Evolutionary conservation across 2,113 vertebrate species (phyloP), one percentile per base, ranked within the genome.

Genomic region (Balaeniceps rex): DNA sequence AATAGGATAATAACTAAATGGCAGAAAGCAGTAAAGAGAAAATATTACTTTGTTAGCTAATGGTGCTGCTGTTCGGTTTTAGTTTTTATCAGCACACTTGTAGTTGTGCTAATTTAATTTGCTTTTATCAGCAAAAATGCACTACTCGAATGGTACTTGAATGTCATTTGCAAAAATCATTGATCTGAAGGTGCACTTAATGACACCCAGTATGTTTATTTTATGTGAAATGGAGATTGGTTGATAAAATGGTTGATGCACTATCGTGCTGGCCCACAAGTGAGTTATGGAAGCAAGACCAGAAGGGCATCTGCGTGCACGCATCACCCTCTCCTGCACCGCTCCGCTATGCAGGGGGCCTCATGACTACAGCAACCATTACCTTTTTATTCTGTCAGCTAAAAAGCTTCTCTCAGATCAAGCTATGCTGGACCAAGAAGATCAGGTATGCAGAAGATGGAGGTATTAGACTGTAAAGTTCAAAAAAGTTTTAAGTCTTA

Each of bases 1-100:
- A 98, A 98, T 98, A 98, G 98, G 98, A 98, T 99, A 98, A 99
- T 98, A 98, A 99, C 98, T 98, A 99, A 99, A 98, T 98, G 98
- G 98, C 97, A 98, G 96, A 97, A 98, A 91, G 98, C 97, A 98
- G 97, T 98, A 98, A 99, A 98, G 98, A 98, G 97, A 98, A 98
- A 98, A 98, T 98, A 98, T 98, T 98, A 98, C 98, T 98, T 98
- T 98, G 97, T 98, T 98, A 98, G 98, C 98, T 98, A 98, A 98
- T 98, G 98, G 98, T 97, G 97, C 96, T 98, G 97, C 97, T 98
- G 97, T 98, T 98, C 47, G 2, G 97, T 98, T 98, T 98, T 91
- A 94, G 98, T 98, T 98, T 98, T 98, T 98, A 98, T 98, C 98
- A 98, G 97, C 77, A 58, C 96, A 96, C 97, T 98, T 98, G 97